Conservation (phyloP, 2,888 invertebrate species). For the Drosophila birchii region DNA sequence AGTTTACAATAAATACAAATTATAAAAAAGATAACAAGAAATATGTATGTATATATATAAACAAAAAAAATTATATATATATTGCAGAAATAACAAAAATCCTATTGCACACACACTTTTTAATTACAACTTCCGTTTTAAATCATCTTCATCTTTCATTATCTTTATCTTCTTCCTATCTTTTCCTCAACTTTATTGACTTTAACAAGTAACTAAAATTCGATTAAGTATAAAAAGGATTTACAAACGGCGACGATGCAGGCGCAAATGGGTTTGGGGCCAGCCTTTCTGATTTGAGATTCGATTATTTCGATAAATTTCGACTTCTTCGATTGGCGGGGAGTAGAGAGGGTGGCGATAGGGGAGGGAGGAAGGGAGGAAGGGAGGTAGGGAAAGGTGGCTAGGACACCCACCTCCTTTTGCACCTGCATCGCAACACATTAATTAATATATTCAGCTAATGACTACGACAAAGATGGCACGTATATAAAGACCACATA, state of each 20-base stretch:
- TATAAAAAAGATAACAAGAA: conserved; percentile 43
- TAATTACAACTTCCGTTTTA: conserved; percentile 27
- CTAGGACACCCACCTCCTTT: neutral
- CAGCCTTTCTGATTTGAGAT: conserved; percentile 15
- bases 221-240: conserved; percentile 64
- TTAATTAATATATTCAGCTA: conserved; percentile 69
- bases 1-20: conserved; percentile 68
- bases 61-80: too few relatives aligned
- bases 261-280: conserved; percentile 54
- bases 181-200: conserved; percentile 27
- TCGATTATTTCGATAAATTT: conserved; percentile 24
- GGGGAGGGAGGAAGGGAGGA: neutral
- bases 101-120: conserved; percentile 29
- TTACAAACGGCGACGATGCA: conserved; percentile 51
- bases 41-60: conserved; percentile 15
- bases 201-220: conserved; percentile 72
- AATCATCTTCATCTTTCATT: conserved; percentile 1
- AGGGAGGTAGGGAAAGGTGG: neutral
- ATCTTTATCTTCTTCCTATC: conserved; percentile 11
- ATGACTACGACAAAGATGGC: conserved; percentile 82
- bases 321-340: conserved; percentile 20
- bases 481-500: conserved; percentile 83
- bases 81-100: conserved; percentile 57
- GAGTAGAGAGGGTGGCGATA: too few relatives aligned
- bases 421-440: conserved; percentile 54